Evolutionary conservation across 2,113 vertebrate species (phyloP), one percentile per base, ranked within the genome.

Genomic region (Nannobrachium achirus): DNA sequence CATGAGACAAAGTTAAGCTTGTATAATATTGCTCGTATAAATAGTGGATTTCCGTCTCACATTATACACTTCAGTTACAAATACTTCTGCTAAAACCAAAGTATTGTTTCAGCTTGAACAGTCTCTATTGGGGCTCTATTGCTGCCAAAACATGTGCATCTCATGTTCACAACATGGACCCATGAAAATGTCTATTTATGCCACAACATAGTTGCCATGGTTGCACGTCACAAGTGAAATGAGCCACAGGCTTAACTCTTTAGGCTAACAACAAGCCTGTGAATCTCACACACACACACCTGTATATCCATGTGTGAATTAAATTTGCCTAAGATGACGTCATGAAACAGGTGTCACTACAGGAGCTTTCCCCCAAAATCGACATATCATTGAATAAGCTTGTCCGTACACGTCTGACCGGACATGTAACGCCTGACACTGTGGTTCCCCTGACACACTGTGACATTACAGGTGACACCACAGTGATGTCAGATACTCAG

Each of bases 201-300:
- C 49, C 50, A 71, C 20, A 83, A 80, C 71, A 83, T 15, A 13
- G 63, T 81, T 63, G 56, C 71, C 69, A 79, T 49, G 66, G 69
- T 13, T 69, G 38, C 73, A 25, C 56, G 44, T 62, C 25, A 56
- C 58, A 66, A 74, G 74, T 51, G 53, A 52, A 75, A 71, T 51
- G 11, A 15, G n/a, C 40, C 7, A 10, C 40, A 6, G 0, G 9
- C 50, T 45, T 15, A 11, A 9, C 13, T 2, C 18, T 10, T 10
- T 75, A 42, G 33, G 42, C 42, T 18, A 48, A 48, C n/a, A 13
- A 14, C 2, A 14, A 14, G 46, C n/a, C 13, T 48, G 46, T 13
- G 13, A 48, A 7, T 48, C 14, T 10, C 4, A 10, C 44, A 46
- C 46, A 6, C 46, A 48, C 14, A 14, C 14, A 14, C 14, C 13